Evolutionary conservation across 2,888 invertebrate genomes (phyloP), one percentile per base, ranked within the genome.

Genomic region (Netelia inedita): DNA sequence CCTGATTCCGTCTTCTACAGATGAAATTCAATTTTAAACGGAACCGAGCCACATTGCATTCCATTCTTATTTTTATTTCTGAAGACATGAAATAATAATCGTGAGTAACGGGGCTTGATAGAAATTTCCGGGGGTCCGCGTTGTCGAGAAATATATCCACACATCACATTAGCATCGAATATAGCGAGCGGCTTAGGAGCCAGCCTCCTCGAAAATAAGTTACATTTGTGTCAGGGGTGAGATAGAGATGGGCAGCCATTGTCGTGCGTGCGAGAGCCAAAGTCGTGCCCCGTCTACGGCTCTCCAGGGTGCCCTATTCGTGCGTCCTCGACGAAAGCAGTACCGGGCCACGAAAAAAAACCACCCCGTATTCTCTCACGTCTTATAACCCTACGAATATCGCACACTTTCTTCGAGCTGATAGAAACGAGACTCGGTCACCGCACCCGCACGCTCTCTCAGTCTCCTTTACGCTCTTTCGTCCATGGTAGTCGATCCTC

Each of bases 261-360:
- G 85, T 82, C 74, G 85, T 87, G 88, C 87, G 87, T 84, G 85
- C 78, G 72, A 81, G 85, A 83, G 88, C 87, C 87, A 86, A 88
- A 88, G 89, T 88, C 88, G 87, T 88, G 89, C 87, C 88, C 79
- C 83, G 84, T 87, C 87, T 90, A 92, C 88, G 86, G 89, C 91
- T 83, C 92, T 92, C 92, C 88, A 88, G 92, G 92, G 92, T 91
- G 87, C 91, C 88, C 90, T 92, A 91, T 88, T 87, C 88, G 87
- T 87, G 86, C 73, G 82, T 83, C 79, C 69, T 74, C 76, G 69
- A 57, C 23, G 57, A 79, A 73, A 72, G 76, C 79, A 80, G 50
- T 72, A 80, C 68, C 72, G 43, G 28, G 73, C 74, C 65, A 80
- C 74, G 83, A 79, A 68, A 79, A 80, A 35, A 85, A 82, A 68